A percentile compares a stretch with the other conserved stretches of the same genome.
Evolutionary conservation across 1,140 invertebrate genomes (phyloP).

Genomic region (Plutomurus gul): DNA sequence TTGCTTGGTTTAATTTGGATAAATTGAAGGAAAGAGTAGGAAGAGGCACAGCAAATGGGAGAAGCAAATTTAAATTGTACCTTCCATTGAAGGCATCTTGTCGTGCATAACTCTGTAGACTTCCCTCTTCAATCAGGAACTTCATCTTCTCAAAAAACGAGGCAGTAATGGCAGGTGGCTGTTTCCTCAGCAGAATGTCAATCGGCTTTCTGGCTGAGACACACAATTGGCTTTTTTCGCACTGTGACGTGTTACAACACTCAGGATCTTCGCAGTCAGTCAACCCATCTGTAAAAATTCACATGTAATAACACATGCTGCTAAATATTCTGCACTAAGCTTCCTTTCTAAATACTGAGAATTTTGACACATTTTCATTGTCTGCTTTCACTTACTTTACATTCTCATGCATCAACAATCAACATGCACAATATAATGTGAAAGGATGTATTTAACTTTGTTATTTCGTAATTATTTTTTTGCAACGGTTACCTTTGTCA

Average conservation of each 20-base stretch:
- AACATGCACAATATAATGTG: not conserved
- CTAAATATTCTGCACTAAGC: not conserved
- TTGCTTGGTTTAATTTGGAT: no score
- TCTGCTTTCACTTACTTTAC: no score
- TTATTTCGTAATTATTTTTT: no score
- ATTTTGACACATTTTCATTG: no score
- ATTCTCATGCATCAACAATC: no score
- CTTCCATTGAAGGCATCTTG: slow-evolving; percentile 95
- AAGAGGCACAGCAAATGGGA: not conserved
- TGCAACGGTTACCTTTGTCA: slow-evolving; percentile 78
- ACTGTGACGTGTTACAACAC: slow-evolving; percentile 82
- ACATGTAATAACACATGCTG: not conserved
- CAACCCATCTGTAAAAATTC: slow-evolving; percentile 78
- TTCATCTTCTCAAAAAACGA: slow-evolving; percentile 98
- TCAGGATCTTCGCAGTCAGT: slow-evolving; percentile 97
- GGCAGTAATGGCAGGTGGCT: slow-evolving; percentile 91
- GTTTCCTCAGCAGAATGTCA: slow-evolving; percentile 88
- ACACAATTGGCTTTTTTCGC: slow-evolving; percentile 83
- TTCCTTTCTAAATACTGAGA: no score
- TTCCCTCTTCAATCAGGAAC: slow-evolving; percentile 96
- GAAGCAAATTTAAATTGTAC: slow-evolving; percentile 64
- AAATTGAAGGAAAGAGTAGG: not conserved
- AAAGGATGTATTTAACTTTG: no score
- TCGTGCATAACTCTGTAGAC: slow-evolving; percentile 93
- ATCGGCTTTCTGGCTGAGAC: slow-evolving; percentile 90